Base-by-base conservation (phyloP, 2,888 invertebrate genomes). In the Ashinkailepas kermadecensis region DNA sequence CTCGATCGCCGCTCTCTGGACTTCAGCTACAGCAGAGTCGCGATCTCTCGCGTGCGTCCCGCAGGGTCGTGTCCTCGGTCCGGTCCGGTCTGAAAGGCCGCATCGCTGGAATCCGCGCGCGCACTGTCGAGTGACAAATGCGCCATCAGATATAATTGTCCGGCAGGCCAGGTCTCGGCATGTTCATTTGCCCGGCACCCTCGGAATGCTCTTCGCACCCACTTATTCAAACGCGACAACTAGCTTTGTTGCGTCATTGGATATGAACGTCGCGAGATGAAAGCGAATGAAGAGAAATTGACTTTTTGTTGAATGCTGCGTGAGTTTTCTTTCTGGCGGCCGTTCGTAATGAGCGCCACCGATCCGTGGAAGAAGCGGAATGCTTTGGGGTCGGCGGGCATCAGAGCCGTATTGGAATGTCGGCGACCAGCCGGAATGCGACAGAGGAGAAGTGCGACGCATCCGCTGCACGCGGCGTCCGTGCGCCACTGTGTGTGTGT, bases 101-200 rank as follows among this genome's bases (percentile, higher is more conserved):
- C 12, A 7, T 10, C 70, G 15, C 70, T 70, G 70, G 70, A 70
- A 70, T 70, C 70, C 25, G 39, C 70, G 54, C 39, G 13, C 9
- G 25, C 11, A 23, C 59, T 15, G 59, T 15, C 25, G 67, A 54
- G 70, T 70, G 70, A 70, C 70, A 70, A 70, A 70, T 70, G 70
- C 54, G 70, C 70, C 70, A 70, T 70, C 70, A 70, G 70, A 70
- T 70, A 70, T 70, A 70, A 70, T 70, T 70, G 70, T 70, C 70
- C 70, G 67, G 15, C 39, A n/a, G 21, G 39, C 70, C 39, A 39
- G 39, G 39, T 15, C 70, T 25, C 39, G 70, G 70, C 18, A 70
- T 70, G 70, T 70, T 70, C 70, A 70, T 70, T 70, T 70, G 70
- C 70, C 39, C 12, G 70, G 70, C 54, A 13, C 70, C 54, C n/a